phyloP scores from a whole-genome alignment of 2,888 invertebrate genomes.

The Epinotia bilunana region DNA sequence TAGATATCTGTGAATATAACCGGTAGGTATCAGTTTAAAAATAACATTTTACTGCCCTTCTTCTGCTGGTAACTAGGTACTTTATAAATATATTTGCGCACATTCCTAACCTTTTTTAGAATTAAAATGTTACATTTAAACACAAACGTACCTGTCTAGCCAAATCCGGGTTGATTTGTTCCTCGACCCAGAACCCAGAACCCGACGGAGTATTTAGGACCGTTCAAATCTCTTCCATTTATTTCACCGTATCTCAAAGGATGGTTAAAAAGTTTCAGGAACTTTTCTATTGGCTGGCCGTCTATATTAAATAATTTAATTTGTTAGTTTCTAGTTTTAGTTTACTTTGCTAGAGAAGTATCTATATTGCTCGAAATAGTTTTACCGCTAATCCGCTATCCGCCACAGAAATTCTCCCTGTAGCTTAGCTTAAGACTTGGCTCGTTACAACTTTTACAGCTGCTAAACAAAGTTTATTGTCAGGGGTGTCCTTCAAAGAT shows the following conservation, averaged over 20 bases:
- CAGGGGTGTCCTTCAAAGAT: constrained; percentile 18
- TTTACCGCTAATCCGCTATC: constrained; percentile 10
- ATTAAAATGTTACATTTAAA: constrained; percentile 4
- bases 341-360: neutral
- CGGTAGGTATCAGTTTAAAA: no score
- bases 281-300: neutral
- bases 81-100: neutral
- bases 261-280: neutral
- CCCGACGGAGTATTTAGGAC: neutral
- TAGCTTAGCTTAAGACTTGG: constrained; percentile 7
- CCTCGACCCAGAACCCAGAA: constrained; percentile 3
- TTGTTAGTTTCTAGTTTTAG: neutral
- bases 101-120: neutral
- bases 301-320: neutral
- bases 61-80: no score
- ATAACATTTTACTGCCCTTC: no score
- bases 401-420: constrained; percentile 1
- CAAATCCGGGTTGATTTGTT: constrained; percentile 3
- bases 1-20: no score
- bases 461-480: constrained; percentile 28
- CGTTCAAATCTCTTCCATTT: constrained; percentile 1
- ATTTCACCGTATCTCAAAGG: neutral
- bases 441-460: constrained; percentile 33
- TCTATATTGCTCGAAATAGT: constrained; percentile 13
- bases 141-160: neutral